Conservation (phyloP, 2,888 invertebrate species). For the Quadroppia sp. region DNA sequence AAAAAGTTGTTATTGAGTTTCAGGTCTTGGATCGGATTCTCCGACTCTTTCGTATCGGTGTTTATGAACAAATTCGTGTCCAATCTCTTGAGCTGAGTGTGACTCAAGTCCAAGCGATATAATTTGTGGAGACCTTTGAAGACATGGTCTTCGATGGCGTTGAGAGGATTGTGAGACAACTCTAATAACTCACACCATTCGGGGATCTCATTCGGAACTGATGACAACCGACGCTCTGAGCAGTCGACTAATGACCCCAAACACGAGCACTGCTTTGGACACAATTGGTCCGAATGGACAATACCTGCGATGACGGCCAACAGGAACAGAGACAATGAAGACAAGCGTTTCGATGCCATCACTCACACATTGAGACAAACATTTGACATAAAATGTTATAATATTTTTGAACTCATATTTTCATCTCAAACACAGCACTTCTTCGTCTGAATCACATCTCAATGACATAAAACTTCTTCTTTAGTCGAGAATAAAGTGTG, state of each 20-base stretch:
- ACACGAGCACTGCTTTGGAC: slow-evolving; percentile 68
- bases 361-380: no score
- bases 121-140: slow-evolving; percentile 2
- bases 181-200: slow-evolving; percentile 72
- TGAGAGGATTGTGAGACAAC: slow-evolving; percentile 52
- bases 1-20: slow-evolving; percentile 32
- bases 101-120: slow-evolving; percentile 17
- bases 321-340: not conserved
- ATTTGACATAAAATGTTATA: no score
- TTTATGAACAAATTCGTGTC: slow-evolving; percentile 12
- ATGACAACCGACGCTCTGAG: slow-evolving; percentile 65
- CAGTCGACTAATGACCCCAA: slow-evolving; percentile 71
- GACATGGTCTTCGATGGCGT: not conserved
- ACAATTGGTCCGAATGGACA: slow-evolving; percentile 50
- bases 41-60: not conserved
- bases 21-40: not conserved
- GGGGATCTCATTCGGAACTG: slow-evolving; percentile 67
- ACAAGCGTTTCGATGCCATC: no score
- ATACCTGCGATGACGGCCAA: not conserved
- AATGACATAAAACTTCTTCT: not conserved
- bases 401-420: no score
- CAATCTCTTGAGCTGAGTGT: slow-evolving; percentile 17
- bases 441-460: not conserved
- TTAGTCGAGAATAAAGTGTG: not conserved
- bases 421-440: not conserved